Evolutionary conservation across 2,797 vertebrate genomes (phyloP).

Genomic region (Poeciliopsis gracilis): DNA sequence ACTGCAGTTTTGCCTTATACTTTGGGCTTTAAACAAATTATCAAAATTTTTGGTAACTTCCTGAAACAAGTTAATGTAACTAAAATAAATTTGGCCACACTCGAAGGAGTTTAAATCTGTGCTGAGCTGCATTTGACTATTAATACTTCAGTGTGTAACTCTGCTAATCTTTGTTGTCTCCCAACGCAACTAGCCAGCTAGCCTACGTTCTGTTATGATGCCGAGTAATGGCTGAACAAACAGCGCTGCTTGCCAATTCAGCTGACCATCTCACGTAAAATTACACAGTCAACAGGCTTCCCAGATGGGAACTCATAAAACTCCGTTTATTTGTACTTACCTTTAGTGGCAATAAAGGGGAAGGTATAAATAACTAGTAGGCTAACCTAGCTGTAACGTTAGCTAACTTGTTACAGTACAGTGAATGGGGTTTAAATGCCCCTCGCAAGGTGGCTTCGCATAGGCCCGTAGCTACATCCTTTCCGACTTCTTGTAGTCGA

Average conservation of each 20-base stretch:
- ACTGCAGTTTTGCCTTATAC: slow-evolving; percentile 9
- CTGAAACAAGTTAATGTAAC: neutral
- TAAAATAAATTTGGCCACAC: neutral
- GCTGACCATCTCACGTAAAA: slow-evolving; percentile 17
- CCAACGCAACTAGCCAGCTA: slow-evolving; percentile 62
- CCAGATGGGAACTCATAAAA: neutral
- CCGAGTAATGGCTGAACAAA: slow-evolving; percentile 71
- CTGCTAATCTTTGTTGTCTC: slow-evolving; percentile 73
- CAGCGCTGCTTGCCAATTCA: slow-evolving; percentile 35
- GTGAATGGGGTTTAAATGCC: slow-evolving; percentile 76
- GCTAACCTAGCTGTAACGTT: slow-evolving; percentile 43
- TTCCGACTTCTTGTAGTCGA: slow-evolving; percentile 11
- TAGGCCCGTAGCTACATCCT: slow-evolving; percentile 56
- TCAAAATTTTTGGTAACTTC: neutral
- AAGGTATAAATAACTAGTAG: slow-evolving; percentile 3
- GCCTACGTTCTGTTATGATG: slow-evolving; percentile 78
- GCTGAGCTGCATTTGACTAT: neutral
- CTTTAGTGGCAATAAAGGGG: neutral
- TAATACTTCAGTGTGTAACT: slow-evolving; percentile 11
- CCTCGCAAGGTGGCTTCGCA: slow-evolving; percentile 67
- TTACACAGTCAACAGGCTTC: neutral
- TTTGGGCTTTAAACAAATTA: slow-evolving; percentile 15
- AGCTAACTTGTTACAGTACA: slow-evolving; percentile 57
- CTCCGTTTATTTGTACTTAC: neutral
- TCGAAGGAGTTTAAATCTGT: neutral